A percentile compares a stretch with the other conserved stretches of the same genome.
phyloP scores from a whole-genome alignment of 2,113 vertebrate species.

The Polyodon spathula region DNA sequence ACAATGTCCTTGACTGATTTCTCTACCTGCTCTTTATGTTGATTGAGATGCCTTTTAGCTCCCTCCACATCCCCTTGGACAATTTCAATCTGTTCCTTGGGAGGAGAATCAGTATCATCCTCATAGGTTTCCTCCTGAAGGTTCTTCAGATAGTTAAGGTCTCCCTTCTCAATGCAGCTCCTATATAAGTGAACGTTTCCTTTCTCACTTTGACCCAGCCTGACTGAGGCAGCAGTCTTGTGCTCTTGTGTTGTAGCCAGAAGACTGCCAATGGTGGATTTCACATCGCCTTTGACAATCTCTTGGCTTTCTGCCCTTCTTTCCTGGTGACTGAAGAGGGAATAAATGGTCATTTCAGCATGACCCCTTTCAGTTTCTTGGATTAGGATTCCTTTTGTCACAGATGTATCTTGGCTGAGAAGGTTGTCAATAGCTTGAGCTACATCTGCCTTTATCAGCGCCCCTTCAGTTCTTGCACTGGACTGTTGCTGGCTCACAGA shows the following conservation, averaged over 20 bases:
- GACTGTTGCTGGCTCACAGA: conserved; percentile 40
- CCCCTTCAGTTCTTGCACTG: conserved; percentile 32
- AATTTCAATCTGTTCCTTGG: conserved; percentile 47
- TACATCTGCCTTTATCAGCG: conserved; percentile 52
- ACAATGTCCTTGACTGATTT: conserved; percentile 52
- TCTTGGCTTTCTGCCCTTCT: conserved; percentile 38
- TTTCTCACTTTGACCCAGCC: conserved; percentile 65
- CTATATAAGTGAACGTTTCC: conserved; percentile 80
- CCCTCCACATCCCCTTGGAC: conserved; percentile 40
- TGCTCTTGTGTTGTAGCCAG: conserved; percentile 60
- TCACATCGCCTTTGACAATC: conserved; percentile 67
- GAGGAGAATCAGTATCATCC: conserved; percentile 43
- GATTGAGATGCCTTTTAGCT: conserved; percentile 42
- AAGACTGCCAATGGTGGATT: conserved; percentile 70
- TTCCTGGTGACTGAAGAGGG: conserved; percentile 49
- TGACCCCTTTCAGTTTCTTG: conserved; percentile 68
- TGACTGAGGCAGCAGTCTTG: conserved; percentile 39
- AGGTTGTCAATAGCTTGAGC: conserved; percentile 62
- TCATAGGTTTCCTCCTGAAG: conserved; percentile 58
- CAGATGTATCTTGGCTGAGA: conserved; percentile 46
- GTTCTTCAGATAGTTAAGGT: conserved; percentile 68
- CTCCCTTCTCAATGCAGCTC: conserved; percentile 84
- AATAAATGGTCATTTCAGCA: conserved; percentile 71
- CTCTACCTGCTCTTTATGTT: conserved; percentile 49
- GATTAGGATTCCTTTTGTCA: conserved; percentile 79